Percentiles rank a stretch among this genome's conserved stretches.
Evolutionary conservation across 2,113 vertebrate genomes (phyloP).

Genomic region (Australoheros scitulus): DNA sequence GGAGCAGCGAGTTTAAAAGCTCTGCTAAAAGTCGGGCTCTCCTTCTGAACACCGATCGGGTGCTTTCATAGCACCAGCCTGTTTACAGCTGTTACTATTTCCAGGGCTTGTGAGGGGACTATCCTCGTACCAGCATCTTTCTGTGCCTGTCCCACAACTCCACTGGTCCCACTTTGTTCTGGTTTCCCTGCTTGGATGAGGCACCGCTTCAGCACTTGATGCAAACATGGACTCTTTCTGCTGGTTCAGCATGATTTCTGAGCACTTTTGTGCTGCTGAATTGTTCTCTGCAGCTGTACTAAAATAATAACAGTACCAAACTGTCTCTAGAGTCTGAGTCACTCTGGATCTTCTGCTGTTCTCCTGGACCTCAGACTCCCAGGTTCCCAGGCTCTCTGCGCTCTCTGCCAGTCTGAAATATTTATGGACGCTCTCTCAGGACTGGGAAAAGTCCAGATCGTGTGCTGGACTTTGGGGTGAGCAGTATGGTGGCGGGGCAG

Average conservation of each 20-base stretch:
- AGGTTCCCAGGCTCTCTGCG: neutral
- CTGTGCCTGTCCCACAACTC: neutral
- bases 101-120: neutral
- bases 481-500: conserved; percentile 59
- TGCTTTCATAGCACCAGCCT: neutral
- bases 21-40: neutral
- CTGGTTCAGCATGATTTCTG: neutral
- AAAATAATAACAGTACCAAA: neutral
- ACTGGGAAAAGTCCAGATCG: neutral
- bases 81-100: neutral
- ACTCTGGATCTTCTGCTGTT: neutral
- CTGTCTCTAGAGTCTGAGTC: neutral
- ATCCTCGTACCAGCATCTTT: neutral
- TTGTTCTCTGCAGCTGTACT: neutral
- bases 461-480: neutral
- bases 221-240: no score
- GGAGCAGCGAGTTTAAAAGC: neutral
- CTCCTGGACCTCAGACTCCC: neutral
- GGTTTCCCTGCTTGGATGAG: neutral
- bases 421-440: neutral
- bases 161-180: neutral
- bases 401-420: neutral
- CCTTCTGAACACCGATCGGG: neutral
- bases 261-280: neutral
- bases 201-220: neutral